phyloP scores from a whole-genome alignment of 2,888 invertebrate genomes.

The Cyclophora albipunctata region DNA sequence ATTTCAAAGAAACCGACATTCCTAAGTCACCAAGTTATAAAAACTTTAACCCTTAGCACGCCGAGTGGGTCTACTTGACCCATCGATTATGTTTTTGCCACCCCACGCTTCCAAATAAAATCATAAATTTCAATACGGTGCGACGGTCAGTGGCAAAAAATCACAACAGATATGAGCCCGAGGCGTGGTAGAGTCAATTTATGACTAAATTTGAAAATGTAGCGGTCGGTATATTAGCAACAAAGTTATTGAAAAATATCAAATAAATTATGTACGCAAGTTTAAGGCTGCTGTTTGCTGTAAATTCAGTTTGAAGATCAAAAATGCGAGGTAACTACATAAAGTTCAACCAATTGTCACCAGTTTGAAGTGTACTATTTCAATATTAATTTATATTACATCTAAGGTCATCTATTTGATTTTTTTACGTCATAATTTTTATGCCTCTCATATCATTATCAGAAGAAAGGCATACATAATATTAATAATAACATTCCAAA shows the following conservation, averaged over 20 bases:
- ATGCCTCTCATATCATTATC: too few relatives aligned
- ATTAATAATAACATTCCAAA: too few relatives aligned
- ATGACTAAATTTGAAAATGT: conserved; percentile 53
- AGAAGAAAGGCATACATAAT: too few relatives aligned
- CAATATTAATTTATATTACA: too few relatives aligned
- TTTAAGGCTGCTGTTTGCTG: neutral
- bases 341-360: too few relatives aligned
- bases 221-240: conserved; percentile 3
- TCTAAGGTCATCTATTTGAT: too few relatives aligned
- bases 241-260: conserved; percentile 8
- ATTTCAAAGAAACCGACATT: conserved; percentile 13
- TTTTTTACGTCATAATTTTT: too few relatives aligned
- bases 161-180: conserved; percentile 39
- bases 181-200: conserved; percentile 52
- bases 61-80: conserved; percentile 33
- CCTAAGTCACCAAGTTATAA: conserved; percentile 18
- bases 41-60: conserved; percentile 35
- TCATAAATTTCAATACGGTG: conserved; percentile 58
- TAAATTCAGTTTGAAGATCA: too few relatives aligned
- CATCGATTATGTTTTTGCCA: conserved; percentile 66
- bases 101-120: conserved; percentile 53
- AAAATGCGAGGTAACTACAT: too few relatives aligned
- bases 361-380: too few relatives aligned
- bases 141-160: conserved; percentile 55
- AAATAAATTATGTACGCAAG: conserved; percentile 2